Evolutionary conservation across 2,888 invertebrate species (phyloP).

Genomic region (Operophtera brumata): DNA sequence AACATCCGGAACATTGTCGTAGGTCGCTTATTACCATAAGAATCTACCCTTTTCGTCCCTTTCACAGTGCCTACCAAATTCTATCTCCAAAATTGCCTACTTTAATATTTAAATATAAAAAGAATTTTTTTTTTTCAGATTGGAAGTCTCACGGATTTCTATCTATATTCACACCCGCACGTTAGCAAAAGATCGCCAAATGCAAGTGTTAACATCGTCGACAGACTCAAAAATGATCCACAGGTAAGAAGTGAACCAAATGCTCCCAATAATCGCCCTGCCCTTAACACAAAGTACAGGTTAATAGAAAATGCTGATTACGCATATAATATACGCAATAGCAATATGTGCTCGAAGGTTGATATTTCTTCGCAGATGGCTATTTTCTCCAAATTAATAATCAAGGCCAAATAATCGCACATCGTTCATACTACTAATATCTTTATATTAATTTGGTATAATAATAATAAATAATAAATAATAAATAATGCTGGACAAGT

Average conservation of each 20-base stretch:
- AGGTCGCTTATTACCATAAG: constrained; percentile 20
- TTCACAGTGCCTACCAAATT: constrained; percentile 6
- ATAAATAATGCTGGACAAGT: too few species aligned
- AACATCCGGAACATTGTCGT: constrained; percentile 16
- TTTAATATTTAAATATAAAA: constrained; percentile 22
- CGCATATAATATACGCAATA: too few species aligned
- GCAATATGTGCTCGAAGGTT: too few species aligned
- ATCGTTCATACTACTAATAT: too few species aligned
- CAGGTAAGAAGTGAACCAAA: constrained; percentile 52
- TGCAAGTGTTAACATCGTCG: constrained; percentile 60
- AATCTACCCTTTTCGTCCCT: constrained; percentile 18
- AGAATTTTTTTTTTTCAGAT: constrained; percentile 63
- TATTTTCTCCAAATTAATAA: too few species aligned
- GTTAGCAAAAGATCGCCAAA: constrained; percentile 70
- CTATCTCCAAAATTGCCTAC: constrained; percentile 5
- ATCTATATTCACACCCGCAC: constrained; percentile 68
- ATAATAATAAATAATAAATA: too few species aligned
- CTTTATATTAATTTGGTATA: too few species aligned
- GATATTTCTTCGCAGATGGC: too few species aligned
- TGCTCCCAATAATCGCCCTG: too few species aligned
- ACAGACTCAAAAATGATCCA: constrained; percentile 71
- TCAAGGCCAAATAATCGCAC: too few species aligned
- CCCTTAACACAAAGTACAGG: too few species aligned
- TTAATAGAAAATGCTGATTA: too few species aligned
- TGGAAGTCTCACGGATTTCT: constrained; percentile 68